Base-by-base conservation (phyloP, 1,140 invertebrate genomes). In the Proctacanthus coquilletti region DNA sequence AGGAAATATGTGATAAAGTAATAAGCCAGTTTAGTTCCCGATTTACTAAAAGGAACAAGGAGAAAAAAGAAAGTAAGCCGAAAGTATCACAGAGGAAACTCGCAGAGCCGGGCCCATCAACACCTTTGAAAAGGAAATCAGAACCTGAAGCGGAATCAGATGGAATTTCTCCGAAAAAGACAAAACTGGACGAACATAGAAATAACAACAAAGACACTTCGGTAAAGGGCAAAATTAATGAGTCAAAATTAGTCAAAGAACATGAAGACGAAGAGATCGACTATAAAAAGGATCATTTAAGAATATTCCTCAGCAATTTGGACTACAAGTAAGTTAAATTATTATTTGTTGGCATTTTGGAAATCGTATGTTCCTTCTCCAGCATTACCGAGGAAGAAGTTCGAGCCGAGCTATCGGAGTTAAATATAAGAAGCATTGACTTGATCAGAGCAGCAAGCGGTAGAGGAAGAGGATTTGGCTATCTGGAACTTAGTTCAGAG, bases 381-480 rank as follows among this genome's bases (percentile, higher is more conserved):
- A 42, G 15, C 18, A 45, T 60, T 5, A 46, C 44, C 2, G 53
- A 60, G 34, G 41, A 49, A 17, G 42, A 46, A 29, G 43, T 65
- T n/a, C 45, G 47, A 34, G 34, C 38, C 23, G 20, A 53, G 10
- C 61, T 65, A 40, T 50, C 56, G 4, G 39, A 43, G 21, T 11
- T 49, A 20, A 58, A 54, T 43, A 51, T 60, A 14, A 36, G 40
- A 4, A 50, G 56, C 36, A 48, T 65, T 4, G 47, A 51, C 31
- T 41, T 65, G 9, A 52, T 51, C 21, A 45, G 40, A 18, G 53
- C 61, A 42, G 40, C 42, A 5, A 54, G 54, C 45, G 61, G 62
- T 1, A 51, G 48, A 34, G 58, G 56, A 9, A 49, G 54, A 14
- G 61, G 61, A 43, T 64, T 57, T 40, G 60, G 52, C 23, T 64